Evolutionary conservation across 1,140 invertebrate genomes (phyloP), one percentile per base, ranked within the genome.

Genomic region (Cotesia typhae): DNA sequence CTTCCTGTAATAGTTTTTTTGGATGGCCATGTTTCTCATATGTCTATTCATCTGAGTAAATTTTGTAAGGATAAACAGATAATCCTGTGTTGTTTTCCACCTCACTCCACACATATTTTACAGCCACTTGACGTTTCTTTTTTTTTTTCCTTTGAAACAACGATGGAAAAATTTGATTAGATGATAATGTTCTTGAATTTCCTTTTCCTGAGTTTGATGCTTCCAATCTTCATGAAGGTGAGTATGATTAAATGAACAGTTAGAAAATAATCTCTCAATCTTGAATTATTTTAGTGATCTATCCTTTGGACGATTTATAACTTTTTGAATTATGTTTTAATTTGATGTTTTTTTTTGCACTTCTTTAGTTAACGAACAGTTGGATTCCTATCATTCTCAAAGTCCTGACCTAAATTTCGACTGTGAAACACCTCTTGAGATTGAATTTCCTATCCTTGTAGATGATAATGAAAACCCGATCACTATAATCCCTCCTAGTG

Each of bases 81-180:
- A 0, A 60, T 57, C n/a, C 28, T 79, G 7, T 64, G 72, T 20
- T 71, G 75, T 12, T 69, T 79, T 14, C 67, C 67, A 59, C 75
- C 76, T 41, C 77, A 79, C 69, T 70, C 73, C 41, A 78, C 77
- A 10, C 76, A 80, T 64, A 78, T 81, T 63, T 35, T 81, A 36
- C 79, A 81, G 71, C 77, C 78, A 4, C 28, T 78, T 28, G 76
- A 81, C 71, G 78, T 81, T 36, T 60, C 75, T 66, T 35, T 75
- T 78, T 67, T 67, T 81, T 72, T 72, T 37, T 47, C 47, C 71
- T 75, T 47, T 76, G n/a, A 71, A 76, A 65, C 37, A 57, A 38
- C 66, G 53, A 52, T 76, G 76, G 70, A 71, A 70, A 64, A 74
- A 66, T 65, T 28, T 63, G 6, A 69, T 77, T 20, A 14, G 63